Base-by-base conservation (phyloP, 2,113 vertebrate species). In the Calyptomena viridis region DNA sequence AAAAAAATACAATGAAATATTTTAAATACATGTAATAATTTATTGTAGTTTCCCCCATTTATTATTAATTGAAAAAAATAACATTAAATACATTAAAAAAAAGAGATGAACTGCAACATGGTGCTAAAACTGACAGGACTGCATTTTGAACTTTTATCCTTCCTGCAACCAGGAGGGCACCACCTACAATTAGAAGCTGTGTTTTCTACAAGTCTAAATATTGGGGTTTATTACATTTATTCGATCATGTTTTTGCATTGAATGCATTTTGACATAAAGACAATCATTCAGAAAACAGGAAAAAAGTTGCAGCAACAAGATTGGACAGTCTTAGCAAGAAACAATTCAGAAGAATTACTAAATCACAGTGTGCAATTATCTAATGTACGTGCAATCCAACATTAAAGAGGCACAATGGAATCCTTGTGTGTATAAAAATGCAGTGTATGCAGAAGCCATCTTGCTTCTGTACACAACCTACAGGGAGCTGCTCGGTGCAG, bases 371-470 rank as follows among this genome's bases (percentile, higher is more conserved):
- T 39, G 30, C 39, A 78, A 56, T 56, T 55, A 81, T 19, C 42
- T 58, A 67, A 72, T 22, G 3, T 4, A 67, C 64, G 8, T n/a
- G 56, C 30, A 84, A 47, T 5, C 28, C 12, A 69, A 76, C 52
- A 77, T 24, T 47, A 13, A 37, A 92, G 27, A 72, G 7, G 19
- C 35, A 63, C 3, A 81, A 47, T 21, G 47, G 37, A 75, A 60
- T 64, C 69, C 55, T 14, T 42, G 37, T 35, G 39, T n/a, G 21
- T 15, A 59, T 52, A 81, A 74, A 95, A 87, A 82, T 56, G 81
- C 55, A 89, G 78, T 10, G 44, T 28, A 64, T 35, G 77, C 84
- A 95, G 93, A 79, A 94, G 90, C 62, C 84, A 93, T 91, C 84
- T 84, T 81, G 74, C 87, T 47, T 84, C 81, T 72, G 35, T 47